Percentiles rank a stretch among this genome's conserved stretches.
Evolutionary conservation across 2,797 vertebrate species (phyloP).

Genomic region (Tamandua tetradactyla): DNA sequence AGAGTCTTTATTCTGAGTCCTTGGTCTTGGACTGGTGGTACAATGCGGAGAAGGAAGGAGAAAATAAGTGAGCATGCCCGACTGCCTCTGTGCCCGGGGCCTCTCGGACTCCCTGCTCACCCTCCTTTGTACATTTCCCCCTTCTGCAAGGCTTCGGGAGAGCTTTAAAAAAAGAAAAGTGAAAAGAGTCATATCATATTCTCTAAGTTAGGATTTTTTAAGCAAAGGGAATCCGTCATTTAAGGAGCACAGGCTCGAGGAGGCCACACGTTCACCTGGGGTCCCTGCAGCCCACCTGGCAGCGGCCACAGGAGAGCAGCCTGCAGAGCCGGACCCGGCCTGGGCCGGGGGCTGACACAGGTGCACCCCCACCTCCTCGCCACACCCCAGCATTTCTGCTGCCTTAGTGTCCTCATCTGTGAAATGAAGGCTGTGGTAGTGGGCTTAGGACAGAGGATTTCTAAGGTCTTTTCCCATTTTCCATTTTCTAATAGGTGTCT

Average conservation of each 20-base stretch:
- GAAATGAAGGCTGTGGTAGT: neutral
- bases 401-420: neutral
- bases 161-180: neutral
- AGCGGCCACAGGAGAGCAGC: no score
- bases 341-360: neutral
- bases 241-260: neutral
- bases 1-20: slow-evolving; percentile 81
- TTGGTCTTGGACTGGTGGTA: slow-evolving; percentile 85
- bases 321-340: neutral
- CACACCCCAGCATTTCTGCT: neutral
- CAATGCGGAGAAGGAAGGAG: slow-evolving; percentile 74
- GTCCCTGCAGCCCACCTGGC: neutral
- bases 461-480: neutral
- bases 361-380: neutral
- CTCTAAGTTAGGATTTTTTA: neutral
- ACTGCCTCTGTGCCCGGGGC: accelerated
- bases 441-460: neutral
- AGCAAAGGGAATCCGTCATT: neutral
- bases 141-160: neutral
- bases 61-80: slow-evolving; percentile 78
- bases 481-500: neutral
- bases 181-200: slow-evolving; percentile 18
- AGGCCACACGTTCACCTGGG: neutral
- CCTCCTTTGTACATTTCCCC: neutral
- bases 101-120: neutral